Conservation (phyloP, 2,113 vertebrate genomes). For the Laticauda colubrina region DNA sequence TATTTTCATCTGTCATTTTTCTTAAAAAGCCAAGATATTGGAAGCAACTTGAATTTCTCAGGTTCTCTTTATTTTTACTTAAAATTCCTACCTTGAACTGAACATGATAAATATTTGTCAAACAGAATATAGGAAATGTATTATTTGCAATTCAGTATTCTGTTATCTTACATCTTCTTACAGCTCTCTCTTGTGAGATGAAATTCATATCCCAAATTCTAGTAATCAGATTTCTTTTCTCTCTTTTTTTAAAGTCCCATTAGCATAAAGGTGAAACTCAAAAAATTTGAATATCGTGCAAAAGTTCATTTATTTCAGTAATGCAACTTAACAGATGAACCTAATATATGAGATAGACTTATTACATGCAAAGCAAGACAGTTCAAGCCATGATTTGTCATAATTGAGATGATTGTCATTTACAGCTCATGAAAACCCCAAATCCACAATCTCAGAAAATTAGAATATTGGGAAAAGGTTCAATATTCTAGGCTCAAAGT, state of each 20-base stretch:
- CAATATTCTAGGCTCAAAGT: no score
- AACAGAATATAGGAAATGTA: not conserved
- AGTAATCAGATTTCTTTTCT: not conserved
- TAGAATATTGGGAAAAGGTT: no score
- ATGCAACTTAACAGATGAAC: no score
- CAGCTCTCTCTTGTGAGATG: not conserved
- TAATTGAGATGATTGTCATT: no score
- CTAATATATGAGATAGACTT: no score
- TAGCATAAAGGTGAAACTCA: not conserved
- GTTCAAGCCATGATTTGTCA: no score
- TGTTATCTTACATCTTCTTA: not conserved
- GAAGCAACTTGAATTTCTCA: not conserved
- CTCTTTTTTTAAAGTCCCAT: not conserved
- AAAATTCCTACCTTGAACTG: not conserved
- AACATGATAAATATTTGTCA: not conserved
- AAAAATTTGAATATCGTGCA: no score
- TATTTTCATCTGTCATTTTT: not conserved
- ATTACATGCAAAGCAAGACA: no score
- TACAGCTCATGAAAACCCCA: no score
- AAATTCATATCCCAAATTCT: not conserved
- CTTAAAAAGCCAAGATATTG: not conserved
- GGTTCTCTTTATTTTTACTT: not conserved
- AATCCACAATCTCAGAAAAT: no score
- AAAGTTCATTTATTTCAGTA: no score
- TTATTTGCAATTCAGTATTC: not conserved